These are phyloP conservation scores for Actinostola sp. DNA, from an alignment of 92 coral and sea anemone genomes.

Conservation along the genomic window DNA sequence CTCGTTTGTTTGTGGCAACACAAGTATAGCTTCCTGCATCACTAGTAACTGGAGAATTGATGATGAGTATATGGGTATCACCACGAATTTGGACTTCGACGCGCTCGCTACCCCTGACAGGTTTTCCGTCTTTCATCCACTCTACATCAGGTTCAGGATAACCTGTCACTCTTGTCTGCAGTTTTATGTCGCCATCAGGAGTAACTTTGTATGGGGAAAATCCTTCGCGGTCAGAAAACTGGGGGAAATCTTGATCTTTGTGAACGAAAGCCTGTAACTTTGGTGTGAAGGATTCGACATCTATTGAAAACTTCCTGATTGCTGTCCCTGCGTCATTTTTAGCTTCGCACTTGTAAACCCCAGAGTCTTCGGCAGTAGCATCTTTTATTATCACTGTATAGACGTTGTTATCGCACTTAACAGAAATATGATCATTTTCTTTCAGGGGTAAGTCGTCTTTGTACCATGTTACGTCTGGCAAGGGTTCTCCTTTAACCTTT, in stretches of 20 bases:
- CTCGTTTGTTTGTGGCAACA: conserved; percentile 79
- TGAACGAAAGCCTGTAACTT: conserved; percentile 53
- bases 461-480: conserved; percentile 76
- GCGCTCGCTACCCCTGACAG: conserved; percentile 38
- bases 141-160: conserved; percentile 89
- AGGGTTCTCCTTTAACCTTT: conserved; percentile 70
- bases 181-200: conserved; percentile 67
- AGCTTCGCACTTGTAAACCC: conserved; percentile 85
- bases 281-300: conserved; percentile 55
- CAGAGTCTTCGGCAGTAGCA: conserved; percentile 79
- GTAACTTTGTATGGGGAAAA: conserved; percentile 70
- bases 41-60: conserved; percentile 67
- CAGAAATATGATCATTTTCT: conserved; percentile 51
- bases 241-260: conserved; percentile 57
- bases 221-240: conserved; percentile 60
- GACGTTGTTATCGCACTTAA: conserved; percentile 66
- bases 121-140: conserved; percentile 87
- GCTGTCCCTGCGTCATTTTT: conserved; percentile 73
- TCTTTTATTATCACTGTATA: conserved; percentile 71
- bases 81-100: conserved; percentile 39
- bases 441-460: conserved; percentile 76
- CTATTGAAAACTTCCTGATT: conserved; percentile 65
- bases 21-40: conserved; percentile 91
- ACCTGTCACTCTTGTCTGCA: conserved; percentile 71
- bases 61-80: conserved; percentile 70